Evolutionary conservation across 2,797 vertebrate species (phyloP).

Genomic region (Fundulus diaphanus): DNA sequence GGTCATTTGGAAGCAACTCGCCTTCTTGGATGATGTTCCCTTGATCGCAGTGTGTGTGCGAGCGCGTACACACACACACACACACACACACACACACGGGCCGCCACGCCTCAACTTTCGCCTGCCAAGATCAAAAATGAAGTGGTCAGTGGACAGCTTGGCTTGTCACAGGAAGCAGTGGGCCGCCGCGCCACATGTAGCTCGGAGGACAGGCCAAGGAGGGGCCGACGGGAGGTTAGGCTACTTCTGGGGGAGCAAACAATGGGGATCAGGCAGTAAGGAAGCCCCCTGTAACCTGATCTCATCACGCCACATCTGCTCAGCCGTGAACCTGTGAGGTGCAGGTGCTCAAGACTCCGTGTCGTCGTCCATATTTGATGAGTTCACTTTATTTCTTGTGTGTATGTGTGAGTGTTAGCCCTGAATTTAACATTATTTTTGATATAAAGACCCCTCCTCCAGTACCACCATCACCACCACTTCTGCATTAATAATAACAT

Average conservation of each 20-base stretch:
- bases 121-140: slow-evolving; percentile 76
- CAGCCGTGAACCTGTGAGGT: slow-evolving; percentile 40
- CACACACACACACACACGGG: slow-evolving; percentile 14
- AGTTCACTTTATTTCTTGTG: slow-evolving; percentile 52
- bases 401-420: slow-evolving; percentile 17
- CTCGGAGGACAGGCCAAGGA: slow-evolving; percentile 76
- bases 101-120: slow-evolving; percentile 31
- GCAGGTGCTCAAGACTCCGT: slow-evolving; percentile 34
- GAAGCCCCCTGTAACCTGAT: slow-evolving; percentile 56
- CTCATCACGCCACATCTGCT: slow-evolving; percentile 77
- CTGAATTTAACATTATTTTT: slow-evolving; percentile 41
- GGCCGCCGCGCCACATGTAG: slow-evolving; percentile 71
- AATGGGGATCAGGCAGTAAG: slow-evolving; percentile 25
- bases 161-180: slow-evolving; percentile 75
- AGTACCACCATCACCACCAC: background rate
- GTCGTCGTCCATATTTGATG: slow-evolving; percentile 59
- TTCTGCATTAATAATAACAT: slow-evolving; percentile 27
- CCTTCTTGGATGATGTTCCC: slow-evolving; percentile 65
- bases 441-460: background rate
- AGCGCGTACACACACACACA: background rate
- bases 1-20: slow-evolving; percentile 70
- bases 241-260: slow-evolving; percentile 14
- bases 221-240: slow-evolving; percentile 26
- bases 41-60: slow-evolving; percentile 43
- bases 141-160: slow-evolving; percentile 81